phyloP scores from a whole-genome alignment of 2,113 vertebrate genomes.

The Castor canadensis region DNA sequence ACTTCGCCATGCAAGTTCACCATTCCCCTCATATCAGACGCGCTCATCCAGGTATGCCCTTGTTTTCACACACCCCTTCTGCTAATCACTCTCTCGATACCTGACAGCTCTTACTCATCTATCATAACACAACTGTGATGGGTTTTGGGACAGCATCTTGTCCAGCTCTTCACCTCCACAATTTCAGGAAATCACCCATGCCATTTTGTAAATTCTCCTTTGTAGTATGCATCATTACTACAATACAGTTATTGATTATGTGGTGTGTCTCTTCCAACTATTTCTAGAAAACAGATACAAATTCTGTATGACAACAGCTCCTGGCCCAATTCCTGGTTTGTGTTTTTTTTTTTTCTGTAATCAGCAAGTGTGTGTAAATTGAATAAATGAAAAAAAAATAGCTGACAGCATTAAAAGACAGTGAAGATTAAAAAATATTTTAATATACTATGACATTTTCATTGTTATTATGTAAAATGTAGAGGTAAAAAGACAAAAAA shows the following conservation, averaged over 20 bases:
- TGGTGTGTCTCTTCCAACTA: neutral
- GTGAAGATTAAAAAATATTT: neutral
- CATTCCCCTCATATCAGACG: neutral
- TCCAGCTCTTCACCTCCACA: neutral
- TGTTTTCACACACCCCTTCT: too few relatives aligned
- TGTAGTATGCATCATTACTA: neutral
- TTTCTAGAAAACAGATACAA: neutral
- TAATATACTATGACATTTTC: neutral
- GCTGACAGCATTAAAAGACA: neutral
- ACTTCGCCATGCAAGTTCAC: neutral
- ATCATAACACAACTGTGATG: too few relatives aligned
- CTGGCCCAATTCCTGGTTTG: neutral
- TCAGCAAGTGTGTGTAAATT: neutral
- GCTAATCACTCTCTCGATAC: too few relatives aligned
- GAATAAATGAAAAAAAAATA: neutral
- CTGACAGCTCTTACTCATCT: too few relatives aligned
- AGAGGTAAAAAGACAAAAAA: neutral
- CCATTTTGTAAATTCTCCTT: neutral
- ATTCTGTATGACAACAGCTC: neutral
- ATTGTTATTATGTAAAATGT: neutral
- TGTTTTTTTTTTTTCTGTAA: neutral
- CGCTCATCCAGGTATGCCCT: too few relatives aligned
- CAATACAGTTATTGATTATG: neutral
- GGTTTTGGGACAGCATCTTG: neutral
- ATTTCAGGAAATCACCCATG: neutral